phyloP scores from a whole-genome alignment of 2,113 vertebrate genomes.

The Clarias batrachus region DNA sequence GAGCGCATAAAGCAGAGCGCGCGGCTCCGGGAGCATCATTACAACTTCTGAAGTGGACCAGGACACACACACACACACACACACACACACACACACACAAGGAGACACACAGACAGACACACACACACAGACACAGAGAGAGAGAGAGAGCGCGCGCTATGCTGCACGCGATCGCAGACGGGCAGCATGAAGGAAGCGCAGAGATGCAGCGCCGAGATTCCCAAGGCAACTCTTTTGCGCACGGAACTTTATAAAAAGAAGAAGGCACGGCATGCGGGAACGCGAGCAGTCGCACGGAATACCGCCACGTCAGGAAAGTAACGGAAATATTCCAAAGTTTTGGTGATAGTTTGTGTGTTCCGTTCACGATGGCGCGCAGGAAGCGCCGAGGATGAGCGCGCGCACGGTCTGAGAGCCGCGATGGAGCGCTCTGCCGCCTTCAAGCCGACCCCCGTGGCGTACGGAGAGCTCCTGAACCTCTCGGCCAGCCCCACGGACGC shows the following conservation, averaged over 20 bases:
- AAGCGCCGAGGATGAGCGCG: not conserved
- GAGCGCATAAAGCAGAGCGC: conserved; percentile 61
- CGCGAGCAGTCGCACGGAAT: not conserved
- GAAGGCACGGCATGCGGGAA: too few relatives aligned
- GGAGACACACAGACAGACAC: not conserved
- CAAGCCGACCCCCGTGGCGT: conserved; percentile 59
- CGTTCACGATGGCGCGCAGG: conserved; percentile 40
- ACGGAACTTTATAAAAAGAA: not conserved
- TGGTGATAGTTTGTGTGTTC: not conserved
- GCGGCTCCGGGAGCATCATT: conserved; percentile 47
- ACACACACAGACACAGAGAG: too few relatives aligned
- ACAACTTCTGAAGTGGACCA: conserved; percentile 52
- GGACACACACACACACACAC: not conserved
- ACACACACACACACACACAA: too few relatives aligned
- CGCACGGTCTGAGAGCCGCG: conserved; percentile 9
- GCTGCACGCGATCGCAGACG: not conserved
- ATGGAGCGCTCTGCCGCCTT: conserved; percentile 76
- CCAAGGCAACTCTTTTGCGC: conserved; percentile 3
- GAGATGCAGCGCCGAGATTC: not conserved
- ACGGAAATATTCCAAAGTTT: not conserved
- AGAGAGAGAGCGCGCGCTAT: not conserved
- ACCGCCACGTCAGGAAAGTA: not conserved
- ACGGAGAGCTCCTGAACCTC: conserved; percentile 61
- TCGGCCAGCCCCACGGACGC: conserved; percentile 59
- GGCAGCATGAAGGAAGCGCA: not conserved